Evolutionary conservation across 64 coral and sea anemone genomes (phyloP).

Genomic region (Trachythela sp.): DNA sequence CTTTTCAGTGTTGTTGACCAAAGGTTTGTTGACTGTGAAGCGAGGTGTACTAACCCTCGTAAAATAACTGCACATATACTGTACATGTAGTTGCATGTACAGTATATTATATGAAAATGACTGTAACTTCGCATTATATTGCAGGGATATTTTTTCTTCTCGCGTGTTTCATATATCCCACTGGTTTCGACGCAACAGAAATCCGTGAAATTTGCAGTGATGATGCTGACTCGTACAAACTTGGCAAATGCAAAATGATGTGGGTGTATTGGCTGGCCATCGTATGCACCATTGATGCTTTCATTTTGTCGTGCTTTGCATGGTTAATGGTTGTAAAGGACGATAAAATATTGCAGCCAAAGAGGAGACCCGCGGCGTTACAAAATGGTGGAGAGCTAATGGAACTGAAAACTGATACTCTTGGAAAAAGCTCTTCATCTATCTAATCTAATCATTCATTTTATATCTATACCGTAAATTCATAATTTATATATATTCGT

Average conservation of each 20-base stretch:
- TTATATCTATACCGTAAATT: background rate
- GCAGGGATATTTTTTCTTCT: background rate
- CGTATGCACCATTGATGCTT: background rate
- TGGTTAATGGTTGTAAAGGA: background rate
- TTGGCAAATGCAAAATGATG: background rate
- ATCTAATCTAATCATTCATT: background rate
- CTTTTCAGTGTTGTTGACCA: too few relatives aligned
- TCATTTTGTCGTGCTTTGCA: background rate
- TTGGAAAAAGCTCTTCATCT: background rate
- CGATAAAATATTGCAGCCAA: background rate
- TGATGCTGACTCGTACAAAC: background rate
- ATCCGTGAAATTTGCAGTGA: background rate
- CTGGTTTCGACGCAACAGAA: background rate
- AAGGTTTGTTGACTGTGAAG: too few relatives aligned
- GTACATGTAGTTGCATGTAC: too few relatives aligned
- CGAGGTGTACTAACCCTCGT: too few relatives aligned
- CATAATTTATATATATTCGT: too few relatives aligned
- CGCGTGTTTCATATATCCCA: background rate
- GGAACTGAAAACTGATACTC: background rate
- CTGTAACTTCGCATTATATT: background rate
- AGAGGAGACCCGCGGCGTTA: background rate
- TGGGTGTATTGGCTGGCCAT: slow-evolving; percentile 20
- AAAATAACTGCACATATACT: too few relatives aligned
- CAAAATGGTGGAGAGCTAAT: background rate
- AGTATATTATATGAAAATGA: too few relatives aligned